Base-by-base conservation (phyloP, 2,888 invertebrate species). In the Lepidochitona cinerea region DNA sequence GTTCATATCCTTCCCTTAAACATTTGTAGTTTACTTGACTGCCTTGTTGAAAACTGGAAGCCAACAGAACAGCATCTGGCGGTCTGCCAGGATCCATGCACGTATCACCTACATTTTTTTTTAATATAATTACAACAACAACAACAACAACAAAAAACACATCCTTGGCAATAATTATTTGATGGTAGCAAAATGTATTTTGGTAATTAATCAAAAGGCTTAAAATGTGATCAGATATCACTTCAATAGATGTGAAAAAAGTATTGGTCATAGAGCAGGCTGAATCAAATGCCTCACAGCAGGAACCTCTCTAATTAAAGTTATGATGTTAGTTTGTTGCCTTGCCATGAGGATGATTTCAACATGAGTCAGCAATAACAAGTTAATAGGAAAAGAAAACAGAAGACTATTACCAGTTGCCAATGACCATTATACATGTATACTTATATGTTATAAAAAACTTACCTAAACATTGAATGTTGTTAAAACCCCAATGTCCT, bases 401-500 rank as follows among this genome's bases (percentile, higher is more conserved):
- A 49, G 23, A 2, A 49, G 18, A 49, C 49, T 1, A 2, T 2
- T 5, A 49, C 49, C 23, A 41, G 9, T 41, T 41, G 23, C 18
- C n/a, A 49, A n/a, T 41, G 18, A 12, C 41, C 41, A 41, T 12
- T 41, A 41, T 23, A 49, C 23, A 7, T 49, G 49, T 49, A 49
- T 18, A 41, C 41, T 18, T n/a, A n/a, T n/a, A n/a, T n/a, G n/a
- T n/a, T 5, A 2, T 7, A 49, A n/a, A 18, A 41, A 41, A 71
- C 72, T 54, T 73, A 89, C 90, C 98, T 92, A 98, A 97, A 88
- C 99, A 99, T 71, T 96, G 92, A 68, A 99, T 92, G 88, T 97
- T 97, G 36, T 98, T 98, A 89, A 98, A 97, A 92, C 98, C 98
- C 99, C 99, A 99, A 76, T 96, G 95, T 1, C 97, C 96, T 87